Base-by-base conservation (phyloP, 2,113 vertebrate species). In the Cnemophilus loriae region DNA sequence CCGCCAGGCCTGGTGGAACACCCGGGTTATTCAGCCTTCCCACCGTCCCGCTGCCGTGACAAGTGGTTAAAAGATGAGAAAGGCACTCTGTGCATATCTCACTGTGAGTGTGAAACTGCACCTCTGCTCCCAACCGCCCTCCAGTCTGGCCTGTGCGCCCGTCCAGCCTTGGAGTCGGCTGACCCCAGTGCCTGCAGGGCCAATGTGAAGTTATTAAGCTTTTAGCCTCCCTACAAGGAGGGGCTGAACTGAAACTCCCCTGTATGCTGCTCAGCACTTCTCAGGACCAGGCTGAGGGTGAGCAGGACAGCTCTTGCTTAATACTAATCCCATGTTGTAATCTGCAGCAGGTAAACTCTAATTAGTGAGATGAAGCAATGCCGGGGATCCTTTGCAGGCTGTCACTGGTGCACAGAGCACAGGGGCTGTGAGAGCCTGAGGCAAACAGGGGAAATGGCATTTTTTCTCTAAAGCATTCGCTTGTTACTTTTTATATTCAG, bases 331-430 rank as follows among this genome's bases (percentile, higher is more conserved):
- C 46, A 16, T 83, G 83, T 63, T 76, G 79, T 96, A 91, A 89
- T 93, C 95, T 96, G 87, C 95, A 91, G 92, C 74, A 96, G 53
- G 79, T 95, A 95, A 96, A 93, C 91, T 96, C 89, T 97, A 94
- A 97, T 98, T 96, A 97, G 14, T 30, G 84, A 94, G 88, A 78
- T 91, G 89, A 91, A 65, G 92, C 85, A 92, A 82, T 5, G 47
- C n/a, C 32, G 53, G 41, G 49, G 52, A 47, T 35, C 11, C 44
- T 76, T 15, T 49, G 85, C 70, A 88, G 79, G 47, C 60, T 69
- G 59, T 57, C 19, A 2, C 30, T 59, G 81, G 65, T 37, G 65
- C 85, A 69, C 50, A 49, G 64, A 50, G 21, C 37, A 24, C 32
- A 9, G 56, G 27, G 49, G 87, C 73, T 91, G 71, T 11, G 8